A percentile compares a stretch with the other conserved stretches of the same genome.
Evolutionary conservation across 2,888 invertebrate species (phyloP).

Genomic region (Cosmorhoe ocellata): DNA sequence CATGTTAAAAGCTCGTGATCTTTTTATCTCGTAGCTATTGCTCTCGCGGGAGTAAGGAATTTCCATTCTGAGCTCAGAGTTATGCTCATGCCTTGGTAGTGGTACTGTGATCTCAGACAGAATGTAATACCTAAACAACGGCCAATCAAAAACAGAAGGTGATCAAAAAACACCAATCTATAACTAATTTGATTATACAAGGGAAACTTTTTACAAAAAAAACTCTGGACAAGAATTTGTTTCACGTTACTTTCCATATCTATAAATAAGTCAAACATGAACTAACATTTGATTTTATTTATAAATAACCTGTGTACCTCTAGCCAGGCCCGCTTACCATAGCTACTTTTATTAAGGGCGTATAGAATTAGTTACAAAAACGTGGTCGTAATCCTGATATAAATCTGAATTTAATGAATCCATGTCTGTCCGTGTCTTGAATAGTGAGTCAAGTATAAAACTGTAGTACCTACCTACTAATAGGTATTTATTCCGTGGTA

Average conservation of each 20-base stretch:
- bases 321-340: not conserved
- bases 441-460: conserved; percentile 17
- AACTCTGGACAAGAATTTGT: no score
- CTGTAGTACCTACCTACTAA: no score
- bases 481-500: no score
- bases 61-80: conserved; percentile 15
- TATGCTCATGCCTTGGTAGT: conserved; percentile 12
- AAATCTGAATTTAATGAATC: conserved; percentile 17
- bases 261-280: no score
- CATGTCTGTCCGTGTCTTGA: conserved; percentile 12
- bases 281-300: no score
- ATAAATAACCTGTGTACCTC: no score
- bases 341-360: no score
- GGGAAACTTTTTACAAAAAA: no score
- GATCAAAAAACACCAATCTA: no score
- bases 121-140: conserved; percentile 1
- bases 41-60: conserved; percentile 15
- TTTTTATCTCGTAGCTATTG: conserved; percentile 17
- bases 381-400: conserved; percentile 13
- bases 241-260: no score
- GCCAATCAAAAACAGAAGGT: not conserved
- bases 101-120: conserved; percentile 7
- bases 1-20: conserved; percentile 20
- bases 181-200: no score
- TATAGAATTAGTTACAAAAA: conserved; percentile 10